These are phyloP conservation scores for Hylyphantes graminicola DNA, from an alignment of 1,140 invertebrate species.

Conservation along the genomic window DNA sequence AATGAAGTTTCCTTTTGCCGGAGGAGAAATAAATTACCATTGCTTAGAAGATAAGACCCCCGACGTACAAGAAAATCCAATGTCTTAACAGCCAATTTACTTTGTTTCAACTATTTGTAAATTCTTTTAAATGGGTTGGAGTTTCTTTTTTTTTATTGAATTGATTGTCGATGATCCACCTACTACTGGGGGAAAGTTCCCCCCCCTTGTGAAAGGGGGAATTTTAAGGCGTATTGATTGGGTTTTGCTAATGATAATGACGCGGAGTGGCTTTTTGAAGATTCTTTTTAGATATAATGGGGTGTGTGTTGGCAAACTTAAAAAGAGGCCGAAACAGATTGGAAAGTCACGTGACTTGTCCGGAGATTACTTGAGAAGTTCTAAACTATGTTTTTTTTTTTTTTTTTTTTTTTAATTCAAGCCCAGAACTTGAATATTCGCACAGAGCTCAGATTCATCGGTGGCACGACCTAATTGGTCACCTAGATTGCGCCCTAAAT, in stretches of 20 bases:
- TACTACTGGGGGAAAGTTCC: too few relatives aligned
- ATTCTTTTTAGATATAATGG: not conserved
- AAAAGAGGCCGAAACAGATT: not conserved
- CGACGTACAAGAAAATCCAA: conserved; percentile 40
- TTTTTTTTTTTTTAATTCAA: too few relatives aligned
- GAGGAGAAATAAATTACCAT: conserved; percentile 31
- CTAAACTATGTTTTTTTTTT: too few relatives aligned
- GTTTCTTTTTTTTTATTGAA: not conserved
- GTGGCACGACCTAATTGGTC: too few relatives aligned
- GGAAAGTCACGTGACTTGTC: too few relatives aligned
- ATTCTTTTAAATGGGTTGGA: conserved; percentile 26
- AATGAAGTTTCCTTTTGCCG: conserved; percentile 5
- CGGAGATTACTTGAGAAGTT: too few relatives aligned
- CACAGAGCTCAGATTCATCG: too few relatives aligned
- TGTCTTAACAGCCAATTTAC: conserved; percentile 45
- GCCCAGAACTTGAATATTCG: too few relatives aligned
- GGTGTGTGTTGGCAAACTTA: not conserved
- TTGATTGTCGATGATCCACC: conserved; percentile 21
- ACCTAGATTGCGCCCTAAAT: too few relatives aligned
- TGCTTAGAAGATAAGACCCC: conserved; percentile 12
- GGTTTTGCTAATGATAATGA: conserved; percentile 47
- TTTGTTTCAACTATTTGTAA: conserved; percentile 51
- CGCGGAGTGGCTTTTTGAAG: conserved; percentile 5
- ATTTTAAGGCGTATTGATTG: conserved; percentile 34
- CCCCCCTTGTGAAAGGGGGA: conserved; percentile 1